A percentile compares a stretch with the other conserved stretches of the same genome.
phyloP scores from a whole-genome alignment of 2,113 vertebrate species.

The Zosterops pallidus region DNA sequence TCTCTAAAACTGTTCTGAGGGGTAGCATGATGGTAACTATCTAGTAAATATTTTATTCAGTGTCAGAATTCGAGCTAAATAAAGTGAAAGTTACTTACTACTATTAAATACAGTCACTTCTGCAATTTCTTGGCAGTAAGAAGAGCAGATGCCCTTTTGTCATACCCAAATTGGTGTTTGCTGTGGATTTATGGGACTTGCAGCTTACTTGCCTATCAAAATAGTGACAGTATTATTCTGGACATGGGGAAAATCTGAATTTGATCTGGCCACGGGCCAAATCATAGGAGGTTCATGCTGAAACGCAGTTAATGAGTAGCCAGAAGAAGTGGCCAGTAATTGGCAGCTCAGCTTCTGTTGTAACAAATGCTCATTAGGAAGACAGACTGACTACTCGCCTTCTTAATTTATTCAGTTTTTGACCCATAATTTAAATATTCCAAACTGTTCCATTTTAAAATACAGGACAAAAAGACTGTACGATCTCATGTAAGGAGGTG shows the following conservation, averaged over 20 bases:
- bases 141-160: conserved; percentile 35
- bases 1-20: neutral
- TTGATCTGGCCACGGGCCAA: neutral
- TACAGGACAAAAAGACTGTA: neutral
- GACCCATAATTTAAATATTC: neutral
- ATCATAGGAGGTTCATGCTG: neutral
- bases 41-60: conserved; percentile 20
- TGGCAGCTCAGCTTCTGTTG: conserved; percentile 8
- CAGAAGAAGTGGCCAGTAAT: conserved; percentile 31
- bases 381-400: neutral
- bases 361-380: neutral
- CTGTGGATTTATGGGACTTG: neutral
- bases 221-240: neutral
- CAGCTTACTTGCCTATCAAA: neutral
- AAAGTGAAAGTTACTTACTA: neutral
- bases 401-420: neutral
- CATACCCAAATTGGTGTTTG: neutral
- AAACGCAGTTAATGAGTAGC: conserved; percentile 30
- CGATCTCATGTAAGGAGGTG: neutral
- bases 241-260: neutral
- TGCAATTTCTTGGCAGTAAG: neutral
- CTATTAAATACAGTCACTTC: neutral
- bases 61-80: conserved; percentile 9
- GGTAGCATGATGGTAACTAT: neutral
- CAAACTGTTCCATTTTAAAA: neutral